These are phyloP conservation scores for Pungitius pungitius DNA, from an alignment of 2,113 vertebrate genomes.

Conservation along the genomic window DNA sequence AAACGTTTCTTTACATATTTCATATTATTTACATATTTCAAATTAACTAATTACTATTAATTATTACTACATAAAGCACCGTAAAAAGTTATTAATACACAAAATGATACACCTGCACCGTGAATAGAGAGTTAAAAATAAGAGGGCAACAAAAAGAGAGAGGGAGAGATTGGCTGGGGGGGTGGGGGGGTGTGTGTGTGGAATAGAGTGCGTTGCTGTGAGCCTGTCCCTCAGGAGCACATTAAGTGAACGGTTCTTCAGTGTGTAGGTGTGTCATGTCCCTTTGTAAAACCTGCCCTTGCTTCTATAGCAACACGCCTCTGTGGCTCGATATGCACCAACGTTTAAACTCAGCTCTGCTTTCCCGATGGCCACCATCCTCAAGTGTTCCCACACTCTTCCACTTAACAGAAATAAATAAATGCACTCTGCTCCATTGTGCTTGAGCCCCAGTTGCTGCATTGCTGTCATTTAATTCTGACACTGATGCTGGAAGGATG, in stretches of 20 bases:
- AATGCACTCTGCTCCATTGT: constrained; percentile 43
- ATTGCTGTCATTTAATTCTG: constrained; percentile 40
- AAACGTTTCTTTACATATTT: constrained; percentile 47
- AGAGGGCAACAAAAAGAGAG: constrained; percentile 9
- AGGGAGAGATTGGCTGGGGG: constrained; percentile 48
- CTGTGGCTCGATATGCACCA: constrained; percentile 53
- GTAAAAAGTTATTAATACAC: constrained; percentile 65
- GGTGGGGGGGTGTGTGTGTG: constrained; percentile 33
- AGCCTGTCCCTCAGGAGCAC: constrained; percentile 66
- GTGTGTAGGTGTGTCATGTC: constrained; percentile 78
- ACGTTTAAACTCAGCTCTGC: constrained; percentile 52
- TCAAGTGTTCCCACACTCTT: constrained; percentile 66
- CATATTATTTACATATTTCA: not conserved
- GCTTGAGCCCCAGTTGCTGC: constrained; percentile 13
- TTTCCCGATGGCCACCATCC: constrained; percentile 51
- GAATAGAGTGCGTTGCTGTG: constrained; percentile 63
- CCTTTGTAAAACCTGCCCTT: constrained; percentile 72
- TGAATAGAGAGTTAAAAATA: constrained; percentile 54
- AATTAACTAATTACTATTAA: too few species aligned
- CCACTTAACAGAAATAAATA: constrained; percentile 44
- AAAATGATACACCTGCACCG: constrained; percentile 59
- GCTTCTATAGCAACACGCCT: constrained; percentile 77
- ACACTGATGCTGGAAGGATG: not conserved
- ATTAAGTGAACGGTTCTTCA: constrained; percentile 75
- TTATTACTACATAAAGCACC: constrained; percentile 60